Conservation (phyloP, 1,140 invertebrate species). For the Vanessa tameamea region DNA sequence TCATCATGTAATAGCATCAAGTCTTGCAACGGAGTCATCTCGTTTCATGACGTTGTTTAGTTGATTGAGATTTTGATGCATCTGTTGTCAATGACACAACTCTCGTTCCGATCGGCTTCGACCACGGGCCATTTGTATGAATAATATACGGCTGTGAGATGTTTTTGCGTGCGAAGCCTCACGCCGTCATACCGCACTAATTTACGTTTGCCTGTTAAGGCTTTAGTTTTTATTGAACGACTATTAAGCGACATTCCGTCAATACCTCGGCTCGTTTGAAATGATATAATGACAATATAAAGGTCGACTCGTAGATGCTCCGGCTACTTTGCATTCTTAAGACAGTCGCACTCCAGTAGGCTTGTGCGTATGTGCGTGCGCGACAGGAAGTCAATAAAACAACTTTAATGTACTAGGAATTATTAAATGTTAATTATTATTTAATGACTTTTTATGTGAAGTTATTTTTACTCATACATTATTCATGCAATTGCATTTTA, state of each 20-base stretch:
- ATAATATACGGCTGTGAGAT: background rate
- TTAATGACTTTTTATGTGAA: too few relatives aligned
- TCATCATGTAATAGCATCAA: background rate
- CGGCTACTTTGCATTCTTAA: background rate
- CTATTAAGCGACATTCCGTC: constrained; percentile 7
- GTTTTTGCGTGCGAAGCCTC: constrained; percentile 2
- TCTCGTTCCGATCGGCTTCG: background rate
- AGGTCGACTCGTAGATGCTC: background rate
- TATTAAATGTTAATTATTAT: background rate
- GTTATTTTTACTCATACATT: too few relatives aligned
- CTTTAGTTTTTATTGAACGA: constrained; percentile 9
- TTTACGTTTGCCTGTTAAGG: constrained; percentile 7
- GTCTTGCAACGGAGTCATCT: background rate
- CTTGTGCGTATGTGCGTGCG: background rate
- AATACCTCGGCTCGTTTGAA: constrained; percentile 7
- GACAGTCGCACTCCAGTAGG: background rate
- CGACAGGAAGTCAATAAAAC: background rate
- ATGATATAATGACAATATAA: constrained; percentile 16
- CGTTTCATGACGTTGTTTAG: background rate
- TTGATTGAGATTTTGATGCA: constrained; percentile 3
- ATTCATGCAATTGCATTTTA: too few relatives aligned
- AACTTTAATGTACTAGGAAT: background rate
- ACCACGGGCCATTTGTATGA: background rate
- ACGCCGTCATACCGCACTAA: constrained; percentile 6
- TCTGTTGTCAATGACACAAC: background rate